Conservation (phyloP, 2,113 vertebrate species). For the Psophia crepitans region DNA sequence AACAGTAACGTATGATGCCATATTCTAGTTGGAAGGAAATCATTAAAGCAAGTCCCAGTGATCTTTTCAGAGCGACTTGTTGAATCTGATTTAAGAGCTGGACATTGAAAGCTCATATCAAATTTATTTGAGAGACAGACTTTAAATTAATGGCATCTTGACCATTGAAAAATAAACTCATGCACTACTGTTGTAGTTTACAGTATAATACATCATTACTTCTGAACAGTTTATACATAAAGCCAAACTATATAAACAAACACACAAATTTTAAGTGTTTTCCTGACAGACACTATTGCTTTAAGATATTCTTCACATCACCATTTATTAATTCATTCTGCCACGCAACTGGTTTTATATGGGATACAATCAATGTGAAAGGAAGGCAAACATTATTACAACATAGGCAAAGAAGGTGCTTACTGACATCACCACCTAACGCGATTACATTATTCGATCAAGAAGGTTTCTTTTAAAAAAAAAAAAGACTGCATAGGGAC, state of each 20-base stretch:
- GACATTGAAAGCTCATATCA: neutral
- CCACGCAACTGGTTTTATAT: slow-evolving; percentile 27
- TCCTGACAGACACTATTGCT: slow-evolving; percentile 75
- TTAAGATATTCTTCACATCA: slow-evolving; percentile 51
- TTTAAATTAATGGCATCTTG: slow-evolving; percentile 31
- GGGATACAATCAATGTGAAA: slow-evolving; percentile 54
- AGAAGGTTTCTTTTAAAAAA: neutral
- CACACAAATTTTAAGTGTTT: slow-evolving; percentile 55
- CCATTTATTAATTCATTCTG: slow-evolving; percentile 14
- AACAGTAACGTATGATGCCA: rapidly evolving
- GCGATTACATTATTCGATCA: neutral
- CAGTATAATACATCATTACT: slow-evolving; percentile 70
- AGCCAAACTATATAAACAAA: slow-evolving; percentile 67
- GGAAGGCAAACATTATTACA: slow-evolving; percentile 65
- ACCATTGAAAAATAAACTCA: slow-evolving; percentile 79
- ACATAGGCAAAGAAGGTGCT: slow-evolving; percentile 63
- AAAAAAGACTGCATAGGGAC: slow-evolving; percentile 68
- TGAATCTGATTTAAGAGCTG: neutral
- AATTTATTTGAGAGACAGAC: slow-evolving; percentile 62
- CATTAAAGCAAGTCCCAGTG: neutral
- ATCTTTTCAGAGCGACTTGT: neutral
- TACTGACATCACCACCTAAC: slow-evolving; percentile 42
- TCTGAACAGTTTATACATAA: slow-evolving; percentile 54
- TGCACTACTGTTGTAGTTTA: slow-evolving; percentile 79
- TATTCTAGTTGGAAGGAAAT: neutral